phyloP scores from a whole-genome alignment of 2,113 vertebrate genomes.

The Candoia aspera region DNA sequence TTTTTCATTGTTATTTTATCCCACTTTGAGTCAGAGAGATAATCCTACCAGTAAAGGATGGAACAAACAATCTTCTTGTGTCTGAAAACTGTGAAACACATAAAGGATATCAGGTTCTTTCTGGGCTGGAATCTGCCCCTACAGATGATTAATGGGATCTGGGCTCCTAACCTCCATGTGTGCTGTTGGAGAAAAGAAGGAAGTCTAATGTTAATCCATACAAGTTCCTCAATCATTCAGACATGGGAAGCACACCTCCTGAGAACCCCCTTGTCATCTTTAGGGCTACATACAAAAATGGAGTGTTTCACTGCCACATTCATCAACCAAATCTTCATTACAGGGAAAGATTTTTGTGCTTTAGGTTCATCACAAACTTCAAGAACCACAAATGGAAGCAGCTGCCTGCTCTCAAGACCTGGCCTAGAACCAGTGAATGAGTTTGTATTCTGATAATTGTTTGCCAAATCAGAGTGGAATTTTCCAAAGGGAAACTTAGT shows the following conservation, averaged over 20 bases:
- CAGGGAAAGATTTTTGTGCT: conserved; percentile 21
- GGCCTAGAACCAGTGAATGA: background rate
- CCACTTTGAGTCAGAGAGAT: background rate
- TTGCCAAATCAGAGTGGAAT: background rate
- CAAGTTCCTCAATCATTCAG: conserved; percentile 40
- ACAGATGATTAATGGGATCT: background rate
- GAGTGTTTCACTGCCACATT: background rate
- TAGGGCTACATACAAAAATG: background rate
- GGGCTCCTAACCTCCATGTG: background rate
- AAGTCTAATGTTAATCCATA: conserved; percentile 6
- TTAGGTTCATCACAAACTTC: conserved; percentile 51
- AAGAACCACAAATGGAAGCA: background rate
- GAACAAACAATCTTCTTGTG: background rate
- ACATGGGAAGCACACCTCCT: conserved; percentile 1
- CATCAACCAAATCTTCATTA: conserved; percentile 28
- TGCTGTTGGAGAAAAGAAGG: background rate
- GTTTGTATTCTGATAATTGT: background rate
- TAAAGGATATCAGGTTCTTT: no score
- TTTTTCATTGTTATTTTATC: background rate
- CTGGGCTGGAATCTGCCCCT: background rate
- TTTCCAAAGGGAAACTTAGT: background rate
- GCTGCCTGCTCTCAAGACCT: background rate
- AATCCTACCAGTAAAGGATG: background rate
- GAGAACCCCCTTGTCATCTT: conserved; percentile 30
- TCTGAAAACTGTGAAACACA: background rate